Evolutionary conservation across 2,797 vertebrate species (phyloP).

Genomic region (Phyllotis vaccarum): DNA sequence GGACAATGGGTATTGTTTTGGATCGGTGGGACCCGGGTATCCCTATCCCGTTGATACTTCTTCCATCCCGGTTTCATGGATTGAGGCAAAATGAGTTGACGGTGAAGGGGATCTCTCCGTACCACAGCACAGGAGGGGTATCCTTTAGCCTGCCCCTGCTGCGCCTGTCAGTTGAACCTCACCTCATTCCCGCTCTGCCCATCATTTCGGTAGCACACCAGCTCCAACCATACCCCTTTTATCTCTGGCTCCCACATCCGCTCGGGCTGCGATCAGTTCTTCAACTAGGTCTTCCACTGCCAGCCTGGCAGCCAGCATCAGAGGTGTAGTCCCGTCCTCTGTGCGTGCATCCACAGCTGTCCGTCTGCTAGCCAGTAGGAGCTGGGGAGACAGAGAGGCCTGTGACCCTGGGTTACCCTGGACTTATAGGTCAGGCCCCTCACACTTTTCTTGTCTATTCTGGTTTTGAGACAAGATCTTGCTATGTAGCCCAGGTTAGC

Average conservation of each 20-base stretch:
- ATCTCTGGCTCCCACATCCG: conserved; percentile 94
- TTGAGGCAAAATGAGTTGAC: not conserved
- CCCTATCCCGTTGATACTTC: not conserved
- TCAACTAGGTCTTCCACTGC: conserved; percentile 93
- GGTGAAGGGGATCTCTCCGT: not conserved
- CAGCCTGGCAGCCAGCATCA: conserved; percentile 94
- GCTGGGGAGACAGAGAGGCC: conserved; percentile 52
- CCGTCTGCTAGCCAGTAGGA: conserved; percentile 75
- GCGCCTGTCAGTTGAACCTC: not conserved
- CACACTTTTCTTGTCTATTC: not conserved
- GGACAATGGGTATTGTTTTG: conserved; percentile 83
- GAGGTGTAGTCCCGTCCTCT: conserved; percentile 92
- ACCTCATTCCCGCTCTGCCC: not conserved
- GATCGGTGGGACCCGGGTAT: conserved; percentile 31
- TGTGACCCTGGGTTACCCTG: not conserved
- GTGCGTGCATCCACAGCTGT: conserved; percentile 79
- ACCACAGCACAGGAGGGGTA: not conserved
- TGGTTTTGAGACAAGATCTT: not conserved
- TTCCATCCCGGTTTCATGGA: not conserved
- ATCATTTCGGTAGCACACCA: not conserved
- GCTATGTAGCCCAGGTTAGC: not conserved
- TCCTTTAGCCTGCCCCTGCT: not conserved
- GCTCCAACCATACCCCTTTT: conserved; percentile 89
- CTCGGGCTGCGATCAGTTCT: conserved; percentile 93
- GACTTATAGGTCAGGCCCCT: not conserved